Percentiles rank a stretch among this genome's conserved stretches.
phyloP scores from a whole-genome alignment of 2,797 vertebrate genomes.

The Semaprochilodus insignis region DNA sequence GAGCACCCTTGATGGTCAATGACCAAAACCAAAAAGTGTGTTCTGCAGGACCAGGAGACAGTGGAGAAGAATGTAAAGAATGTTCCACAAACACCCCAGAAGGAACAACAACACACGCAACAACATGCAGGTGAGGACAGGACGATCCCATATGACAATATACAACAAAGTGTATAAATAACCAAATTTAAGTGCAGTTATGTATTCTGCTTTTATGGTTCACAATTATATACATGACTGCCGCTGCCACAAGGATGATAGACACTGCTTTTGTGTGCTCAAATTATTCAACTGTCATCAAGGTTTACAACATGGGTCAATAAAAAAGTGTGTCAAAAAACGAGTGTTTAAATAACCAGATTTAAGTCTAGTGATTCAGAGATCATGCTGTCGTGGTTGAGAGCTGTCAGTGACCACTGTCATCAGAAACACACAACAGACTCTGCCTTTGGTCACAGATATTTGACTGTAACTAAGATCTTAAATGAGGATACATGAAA shows the following conservation, averaged over 20 bases:
- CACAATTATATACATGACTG: not conserved
- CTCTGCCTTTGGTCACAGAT: no score
- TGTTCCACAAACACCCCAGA: constrained; percentile 27
- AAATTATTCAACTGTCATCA: not conserved
- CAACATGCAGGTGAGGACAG: constrained; percentile 1
- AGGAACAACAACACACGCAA: constrained; percentile 2
- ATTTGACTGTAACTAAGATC: no score
- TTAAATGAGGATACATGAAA: no score
- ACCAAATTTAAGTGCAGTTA: not conserved
- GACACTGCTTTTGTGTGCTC: not conserved
- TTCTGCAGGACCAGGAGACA: not conserved
- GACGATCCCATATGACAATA: not conserved
- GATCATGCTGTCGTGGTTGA: not conserved
- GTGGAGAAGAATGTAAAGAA: constrained; percentile 31
- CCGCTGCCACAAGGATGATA: not conserved
- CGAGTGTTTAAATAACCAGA: not conserved
- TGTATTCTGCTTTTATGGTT: not conserved
- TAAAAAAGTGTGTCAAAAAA: not conserved
- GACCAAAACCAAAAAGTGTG: not conserved
- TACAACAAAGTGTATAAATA: not conserved
- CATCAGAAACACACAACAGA: not conserved
- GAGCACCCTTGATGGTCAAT: not conserved
- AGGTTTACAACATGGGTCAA: not conserved
- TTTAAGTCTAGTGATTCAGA: not conserved
- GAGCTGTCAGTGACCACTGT: not conserved